These are phyloP conservation scores for Napeogenes inachia DNA, from an alignment of 2,888 invertebrate genomes.

Conservation along the genomic window DNA sequence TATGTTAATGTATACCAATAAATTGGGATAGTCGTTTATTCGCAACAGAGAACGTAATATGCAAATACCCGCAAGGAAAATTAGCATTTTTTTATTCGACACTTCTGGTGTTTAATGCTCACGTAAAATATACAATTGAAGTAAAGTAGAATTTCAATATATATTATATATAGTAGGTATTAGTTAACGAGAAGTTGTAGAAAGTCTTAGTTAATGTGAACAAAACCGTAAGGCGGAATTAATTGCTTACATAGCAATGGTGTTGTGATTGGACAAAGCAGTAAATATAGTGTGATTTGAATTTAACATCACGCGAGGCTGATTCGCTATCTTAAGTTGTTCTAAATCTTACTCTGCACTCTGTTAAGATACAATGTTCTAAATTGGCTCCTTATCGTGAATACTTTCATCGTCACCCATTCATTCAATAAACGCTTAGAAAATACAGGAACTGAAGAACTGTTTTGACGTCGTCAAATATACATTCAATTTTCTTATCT, in stretches of 20 bases:
- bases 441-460: background rate
- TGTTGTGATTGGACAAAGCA: background rate
- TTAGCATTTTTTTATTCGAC: background rate
- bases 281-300: slow-evolving; percentile 3
- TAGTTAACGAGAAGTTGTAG: background rate
- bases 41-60: slow-evolving; percentile 18
- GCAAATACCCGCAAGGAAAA: slow-evolving; percentile 9
- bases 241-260: background rate
- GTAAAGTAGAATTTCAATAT: too few relatives aligned
- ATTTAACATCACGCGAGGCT: slow-evolving; percentile 2
- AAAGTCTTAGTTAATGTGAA: background rate
- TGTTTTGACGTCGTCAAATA: background rate
- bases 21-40: slow-evolving; percentile 16
- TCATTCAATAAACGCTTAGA: background rate
- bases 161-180: too few relatives aligned
- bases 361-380: slow-evolving; percentile 1
- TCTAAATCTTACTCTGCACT: slow-evolving; percentile 1
- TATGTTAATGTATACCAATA: slow-evolving; percentile 26
- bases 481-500: slow-evolving; percentile 6
- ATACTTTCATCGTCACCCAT: slow-evolving; percentile 5
- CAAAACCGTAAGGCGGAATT: slow-evolving; percentile 1
- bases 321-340: background rate
- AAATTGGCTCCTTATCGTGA: slow-evolving; percentile 3
- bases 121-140: background rate
- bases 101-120: background rate